Conservation (phyloP, 2,113 vertebrate genomes). For the Mus spicilegus region DNA sequence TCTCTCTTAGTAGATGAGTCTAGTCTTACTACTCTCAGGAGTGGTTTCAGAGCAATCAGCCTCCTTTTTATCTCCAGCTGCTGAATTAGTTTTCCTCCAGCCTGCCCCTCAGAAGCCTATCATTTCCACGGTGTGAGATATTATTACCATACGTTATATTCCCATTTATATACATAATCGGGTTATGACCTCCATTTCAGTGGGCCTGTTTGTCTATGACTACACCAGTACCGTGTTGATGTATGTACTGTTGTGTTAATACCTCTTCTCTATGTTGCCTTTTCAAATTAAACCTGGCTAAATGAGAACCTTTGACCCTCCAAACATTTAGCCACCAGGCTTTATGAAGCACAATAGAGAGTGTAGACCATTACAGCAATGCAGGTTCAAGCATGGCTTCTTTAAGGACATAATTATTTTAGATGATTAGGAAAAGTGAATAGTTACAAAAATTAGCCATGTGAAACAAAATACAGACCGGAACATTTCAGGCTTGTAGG, state of each 20-base stretch:
- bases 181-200: neutral
- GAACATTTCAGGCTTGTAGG: constrained; percentile 39
- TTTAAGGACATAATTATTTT: neutral
- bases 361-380: neutral
- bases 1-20: neutral
- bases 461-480: constrained; percentile 42
- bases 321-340: neutral
- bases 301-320: neutral
- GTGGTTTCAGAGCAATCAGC: neutral
- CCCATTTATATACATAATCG: neutral
- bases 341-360: neutral
- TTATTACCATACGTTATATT: neutral
- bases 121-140: neutral
- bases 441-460: constrained; percentile 33
- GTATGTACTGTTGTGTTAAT: neutral
- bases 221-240: neutral
- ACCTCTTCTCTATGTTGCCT: neutral
- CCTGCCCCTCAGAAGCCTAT: neutral
- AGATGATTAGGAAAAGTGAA: constrained; percentile 18
- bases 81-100: neutral
- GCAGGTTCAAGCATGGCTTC: neutral
- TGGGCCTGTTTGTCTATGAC: neutral
- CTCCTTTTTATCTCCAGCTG: constrained; percentile 11
- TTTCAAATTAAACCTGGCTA: constrained; percentile 49
- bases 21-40: neutral